phyloP scores from a whole-genome alignment of 2,113 vertebrate species.

The Pelmatolapia mariae region DNA sequence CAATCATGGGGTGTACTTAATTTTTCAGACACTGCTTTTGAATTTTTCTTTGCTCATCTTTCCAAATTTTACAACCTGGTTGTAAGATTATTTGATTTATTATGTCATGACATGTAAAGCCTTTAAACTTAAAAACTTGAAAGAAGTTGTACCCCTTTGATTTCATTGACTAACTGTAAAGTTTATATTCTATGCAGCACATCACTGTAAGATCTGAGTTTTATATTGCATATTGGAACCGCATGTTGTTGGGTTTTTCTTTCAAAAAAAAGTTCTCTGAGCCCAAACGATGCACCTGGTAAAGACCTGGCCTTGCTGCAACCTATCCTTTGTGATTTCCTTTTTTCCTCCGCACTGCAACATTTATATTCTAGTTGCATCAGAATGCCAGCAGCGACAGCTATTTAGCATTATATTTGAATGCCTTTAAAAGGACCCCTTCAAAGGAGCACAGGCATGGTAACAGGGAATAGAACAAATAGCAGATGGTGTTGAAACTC shows the following conservation, averaged over 20 bases:
- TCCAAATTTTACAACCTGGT: not conserved
- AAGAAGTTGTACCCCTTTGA: not conserved
- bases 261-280: not conserved
- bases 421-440: slow-evolving; percentile 64
- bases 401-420: slow-evolving; percentile 70
- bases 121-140: not conserved
- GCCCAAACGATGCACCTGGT: not conserved
- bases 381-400: slow-evolving; percentile 46
- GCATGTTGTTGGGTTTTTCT: not conserved
- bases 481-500: slow-evolving; percentile 70
- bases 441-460: slow-evolving; percentile 54
- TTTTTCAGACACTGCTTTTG: not conserved
- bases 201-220: not conserved
- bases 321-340: not conserved
- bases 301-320: not conserved
- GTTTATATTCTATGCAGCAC: not conserved
- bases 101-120: not conserved
- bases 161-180: not conserved
- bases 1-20: not conserved
- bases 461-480: slow-evolving; percentile 61
- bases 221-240: not conserved
- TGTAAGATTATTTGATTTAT: not conserved
- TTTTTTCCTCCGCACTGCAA: not conserved
- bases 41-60: not conserved
- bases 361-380: slow-evolving; percentile 56